Evolutionary conservation across 2,888 invertebrate species (phyloP).

Genomic region (Ormyrus pomaceus): DNA sequence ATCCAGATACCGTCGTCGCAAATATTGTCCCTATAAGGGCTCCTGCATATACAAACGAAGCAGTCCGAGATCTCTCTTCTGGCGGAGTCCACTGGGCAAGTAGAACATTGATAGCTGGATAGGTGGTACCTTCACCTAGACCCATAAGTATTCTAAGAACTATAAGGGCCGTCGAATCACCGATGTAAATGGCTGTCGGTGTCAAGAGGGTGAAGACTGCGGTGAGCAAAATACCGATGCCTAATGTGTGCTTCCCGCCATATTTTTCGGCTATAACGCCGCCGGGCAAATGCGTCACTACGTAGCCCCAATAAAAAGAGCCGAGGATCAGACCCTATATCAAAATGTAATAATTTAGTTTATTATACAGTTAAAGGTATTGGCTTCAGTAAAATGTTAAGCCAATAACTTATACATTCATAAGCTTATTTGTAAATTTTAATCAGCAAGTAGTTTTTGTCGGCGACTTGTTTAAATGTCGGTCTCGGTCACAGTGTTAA

Average conservation of each 20-base stretch:
- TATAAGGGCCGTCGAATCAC: conserved; percentile 88
- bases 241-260: conserved; percentile 90
- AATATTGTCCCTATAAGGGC: conserved; percentile 82
- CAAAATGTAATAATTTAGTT: conserved; percentile 69
- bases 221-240: conserved; percentile 89
- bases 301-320: conserved; percentile 91
- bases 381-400: no score
- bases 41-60: conserved; percentile 88
- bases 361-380: not conserved
- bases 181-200: conserved; percentile 85
- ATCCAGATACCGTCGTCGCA: conserved; percentile 82
- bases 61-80: conserved; percentile 82
- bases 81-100: conserved; percentile 89
- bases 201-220: conserved; percentile 84
- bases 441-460: no score
- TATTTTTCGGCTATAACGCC: conserved; percentile 88
- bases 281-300: conserved; percentile 89
- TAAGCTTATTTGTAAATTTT: no score
- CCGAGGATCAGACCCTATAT: conserved; percentile 84
- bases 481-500: no score
- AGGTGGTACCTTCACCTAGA: conserved; percentile 87
- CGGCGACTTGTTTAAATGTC: no score
- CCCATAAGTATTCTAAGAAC: conserved; percentile 65
- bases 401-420: no score
- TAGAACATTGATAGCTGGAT: conserved; percentile 88